Base-by-base conservation (phyloP, 2,113 vertebrate genomes). In the Prionailurus viverrinus region DNA sequence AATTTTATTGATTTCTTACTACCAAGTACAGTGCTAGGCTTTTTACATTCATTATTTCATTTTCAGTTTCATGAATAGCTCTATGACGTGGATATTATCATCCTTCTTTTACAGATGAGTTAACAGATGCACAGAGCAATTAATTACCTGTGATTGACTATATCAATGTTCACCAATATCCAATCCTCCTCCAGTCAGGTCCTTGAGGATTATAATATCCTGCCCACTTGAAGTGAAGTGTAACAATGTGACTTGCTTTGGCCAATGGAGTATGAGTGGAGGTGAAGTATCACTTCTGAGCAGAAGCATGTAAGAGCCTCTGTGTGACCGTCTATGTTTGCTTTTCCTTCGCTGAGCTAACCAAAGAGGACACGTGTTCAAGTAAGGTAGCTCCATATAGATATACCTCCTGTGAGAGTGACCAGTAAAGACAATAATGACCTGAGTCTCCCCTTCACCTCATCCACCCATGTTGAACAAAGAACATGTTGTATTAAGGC, bases 101-200 rank as follows among this genome's bases (percentile, higher is more conserved):
- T 80, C 6, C 4, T 87, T n/a, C 41, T 31, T 80, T 90, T 63
- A 82, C 31, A 94, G 48, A 95, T 92, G 36, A 95, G 36, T 61
- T 92, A 73, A 36, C 55, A 96, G 65, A 84, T 48, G 58, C 68
- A 76, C 13, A 84, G 68, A 74, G 82, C 39, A 93, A 93, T 61
- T 31, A 95, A 41, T 91, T 55, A 71, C 58, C 25, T 65, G 18
- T 53, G 13, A n/a, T 71, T 82, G 39, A 61, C 33, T 69, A 68
- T 25, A 36, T 21, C 13, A 58, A 61, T 53, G 21, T 69, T 78
- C 51, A 63, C 33, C 39, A 41, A 27, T 55, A 63, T 68, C 29
- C 10, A 87, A 16, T 55, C 83, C 33, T 91, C 76, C 41, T 83
- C 29, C n/a, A 51, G 69, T 61, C 31, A 82, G 55, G 51, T 80